Evolutionary conservation across 2,888 invertebrate genomes (phyloP).

Genomic region (Eretmocerus hayati): DNA sequence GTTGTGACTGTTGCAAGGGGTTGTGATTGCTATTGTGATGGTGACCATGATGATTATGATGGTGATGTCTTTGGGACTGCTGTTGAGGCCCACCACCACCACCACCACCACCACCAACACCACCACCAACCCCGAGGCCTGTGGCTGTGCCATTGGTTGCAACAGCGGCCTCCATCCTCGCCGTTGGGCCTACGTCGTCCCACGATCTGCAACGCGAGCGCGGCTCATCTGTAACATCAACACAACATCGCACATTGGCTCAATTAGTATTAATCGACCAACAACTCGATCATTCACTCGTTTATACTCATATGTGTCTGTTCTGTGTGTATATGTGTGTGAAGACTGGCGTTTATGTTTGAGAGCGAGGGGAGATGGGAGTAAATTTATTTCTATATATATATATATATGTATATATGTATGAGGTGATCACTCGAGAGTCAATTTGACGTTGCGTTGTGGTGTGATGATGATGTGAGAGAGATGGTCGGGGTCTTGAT

Average conservation of each 20-base stretch:
- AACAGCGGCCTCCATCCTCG: slow-evolving; percentile 31
- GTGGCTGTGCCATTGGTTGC: slow-evolving; percentile 1
- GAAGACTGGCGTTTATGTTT: no score
- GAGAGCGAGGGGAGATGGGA: no score
- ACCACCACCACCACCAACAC: slow-evolving; percentile 22
- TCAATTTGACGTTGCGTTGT: no score
- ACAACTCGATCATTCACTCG: not conserved
- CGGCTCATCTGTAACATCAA: slow-evolving; percentile 69
- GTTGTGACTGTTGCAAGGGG: slow-evolving; percentile 29
- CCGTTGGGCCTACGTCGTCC: slow-evolving; percentile 56
- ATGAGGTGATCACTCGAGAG: no score
- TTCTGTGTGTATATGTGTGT: no score
- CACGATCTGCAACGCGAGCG: slow-evolving; percentile 69
- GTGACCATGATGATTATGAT: slow-evolving; percentile 19
- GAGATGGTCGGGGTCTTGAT: no score
- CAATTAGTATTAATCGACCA: not conserved
- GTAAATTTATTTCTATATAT: no score
- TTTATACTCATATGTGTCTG: not conserved
- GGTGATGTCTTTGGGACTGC: slow-evolving; percentile 17
- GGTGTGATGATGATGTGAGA: no score
- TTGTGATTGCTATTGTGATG: slow-evolving; percentile 20
- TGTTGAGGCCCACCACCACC: no score
- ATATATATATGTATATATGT: no score
- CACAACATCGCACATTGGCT: slow-evolving; percentile 1
- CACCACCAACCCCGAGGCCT: slow-evolving; percentile 6